Evolutionary conservation across 2,888 invertebrate genomes (phyloP), one percentile per base, ranked within the genome.

Genomic region (Boloria selene): DNA sequence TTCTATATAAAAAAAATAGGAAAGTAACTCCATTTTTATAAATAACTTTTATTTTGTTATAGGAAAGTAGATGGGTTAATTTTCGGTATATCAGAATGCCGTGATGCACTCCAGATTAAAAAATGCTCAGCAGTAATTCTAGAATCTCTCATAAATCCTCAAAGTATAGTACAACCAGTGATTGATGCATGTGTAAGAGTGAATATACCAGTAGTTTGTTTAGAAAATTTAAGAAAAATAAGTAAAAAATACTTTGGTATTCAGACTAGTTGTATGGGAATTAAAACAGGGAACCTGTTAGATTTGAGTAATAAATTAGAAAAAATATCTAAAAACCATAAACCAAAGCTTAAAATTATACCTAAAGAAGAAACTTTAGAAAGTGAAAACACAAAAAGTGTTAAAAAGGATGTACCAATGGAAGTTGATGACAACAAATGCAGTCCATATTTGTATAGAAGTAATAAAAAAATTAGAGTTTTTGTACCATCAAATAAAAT

Each of bases 81-180:
- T 44, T 87, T 92, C 79, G 93, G 93, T 16, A 77, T 90, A 67
- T 80, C 82, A 68, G 83, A 88, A 74, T 88, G 90, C 64, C 75
- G 61, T 26, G 74, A 74, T 70, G 73, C 80, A 14, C 63, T 89
- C 51, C 65, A 80, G 67, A 79, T 67, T 52, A 73, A 73, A 38
- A 63, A 81, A 66, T 88, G 91, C 74, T 77, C 83, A 13, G 90
- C 82, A 42, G 72, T 93, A 7, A 72, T 93, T 2, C 73, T 93
- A 61, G 93, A 93, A 71, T 81, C 86, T 31, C 74, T 80, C 59
- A 81, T 92, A 0, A 88, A 86, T 61, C 91, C 92, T 38, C 80
- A 77, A 69, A 75, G 84, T 5, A 82, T 93, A 73, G 79, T 93
- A 4, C 88, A 88, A 59, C 87, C 92, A 55, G 64, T 92, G 3